phyloP scores from a whole-genome alignment of 1,140 invertebrate species.

The Bombus impatiens region DNA sequence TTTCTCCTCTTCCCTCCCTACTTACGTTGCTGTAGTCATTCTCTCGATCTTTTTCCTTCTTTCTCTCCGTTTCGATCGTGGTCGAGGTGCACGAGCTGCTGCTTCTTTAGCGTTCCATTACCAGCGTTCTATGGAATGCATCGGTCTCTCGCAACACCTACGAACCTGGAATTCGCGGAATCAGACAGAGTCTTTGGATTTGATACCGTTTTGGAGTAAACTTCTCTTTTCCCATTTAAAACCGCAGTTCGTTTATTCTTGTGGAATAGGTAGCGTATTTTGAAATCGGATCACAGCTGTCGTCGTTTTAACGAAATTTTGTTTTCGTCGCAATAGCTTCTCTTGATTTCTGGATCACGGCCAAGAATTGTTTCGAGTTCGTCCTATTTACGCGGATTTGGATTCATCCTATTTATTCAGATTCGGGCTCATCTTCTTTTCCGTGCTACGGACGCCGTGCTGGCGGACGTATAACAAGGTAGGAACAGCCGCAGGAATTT shows the following conservation, averaged over 20 bases:
- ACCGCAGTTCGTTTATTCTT: background rate
- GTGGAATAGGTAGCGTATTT: background rate
- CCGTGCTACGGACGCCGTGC: too few species aligned
- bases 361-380: too few species aligned
- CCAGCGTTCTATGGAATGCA: slow-evolving; percentile 63
- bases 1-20: slow-evolving; percentile 55
- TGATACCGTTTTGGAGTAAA: background rate
- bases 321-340: too few species aligned
- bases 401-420: too few species aligned
- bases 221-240: background rate
- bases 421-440: too few species aligned
- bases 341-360: too few species aligned
- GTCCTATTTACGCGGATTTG: too few species aligned
- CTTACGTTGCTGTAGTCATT: slow-evolving; percentile 24
- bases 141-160: slow-evolving; percentile 66
- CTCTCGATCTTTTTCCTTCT: slow-evolving; percentile 52
- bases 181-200: background rate
- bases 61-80: slow-evolving; percentile 38
- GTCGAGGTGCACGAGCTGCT: slow-evolving; percentile 53
- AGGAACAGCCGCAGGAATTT: background rate
- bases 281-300: too few species aligned
- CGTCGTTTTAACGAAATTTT: too few species aligned
- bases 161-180: slow-evolving; percentile 45
- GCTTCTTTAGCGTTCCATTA: slow-evolving; percentile 71
- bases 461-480: background rate